Evolutionary conservation across 2,888 invertebrate genomes (phyloP), one percentile per base, ranked within the genome.

Genomic region (Drosophila tripunctata): DNA sequence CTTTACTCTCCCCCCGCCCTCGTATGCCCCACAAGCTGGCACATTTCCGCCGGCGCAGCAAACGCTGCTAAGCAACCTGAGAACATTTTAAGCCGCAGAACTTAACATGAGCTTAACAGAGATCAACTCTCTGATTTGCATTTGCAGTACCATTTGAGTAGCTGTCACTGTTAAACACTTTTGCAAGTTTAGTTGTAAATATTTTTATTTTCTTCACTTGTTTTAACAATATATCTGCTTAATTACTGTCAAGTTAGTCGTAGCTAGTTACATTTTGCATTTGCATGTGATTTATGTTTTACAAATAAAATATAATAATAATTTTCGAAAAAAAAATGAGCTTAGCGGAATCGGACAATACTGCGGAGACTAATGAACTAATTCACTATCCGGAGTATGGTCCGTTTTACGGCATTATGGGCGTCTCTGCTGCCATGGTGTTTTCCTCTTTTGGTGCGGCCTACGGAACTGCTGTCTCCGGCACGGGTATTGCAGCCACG

Each of bases 401-500:
- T 0, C 88, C 82, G 1, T 83, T 83, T 33, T 83, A 63, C 55
- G 82, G 82, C 1, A 30, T 83, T 10, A 79, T 88, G 79, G 86
- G 81, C 2, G 80, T 74, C 12, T 27, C 44, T 0, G 30, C 27
- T 4, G 57, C 84, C 12, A 86, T 78, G 27, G 75, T 78, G 0
- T 67, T 78, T 27, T 79, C 83, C 64, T 85, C 87, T 38, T 78
- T 87, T 89, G 99, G 99, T 91, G 99, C 99, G 52, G 98, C 99
- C 38, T 99, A 99, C 94, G 99, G 83, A 4, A 87, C 87, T 0
- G 87, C 85, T 2, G 62, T 84, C 0, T 14, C 83, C 3, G 83
- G 83, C 68, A 98, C 98, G 58, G 99, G 99, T 92, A 99, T 99
- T 90, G 98, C 99, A 76, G 98, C 98, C 89, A 99, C 99, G 98